Evolutionary conservation across 30 jellyfish, hydroid and myxozoan species (phyloP).

Genomic region (Aurelia aurita complex sp. Pacific): DNA sequence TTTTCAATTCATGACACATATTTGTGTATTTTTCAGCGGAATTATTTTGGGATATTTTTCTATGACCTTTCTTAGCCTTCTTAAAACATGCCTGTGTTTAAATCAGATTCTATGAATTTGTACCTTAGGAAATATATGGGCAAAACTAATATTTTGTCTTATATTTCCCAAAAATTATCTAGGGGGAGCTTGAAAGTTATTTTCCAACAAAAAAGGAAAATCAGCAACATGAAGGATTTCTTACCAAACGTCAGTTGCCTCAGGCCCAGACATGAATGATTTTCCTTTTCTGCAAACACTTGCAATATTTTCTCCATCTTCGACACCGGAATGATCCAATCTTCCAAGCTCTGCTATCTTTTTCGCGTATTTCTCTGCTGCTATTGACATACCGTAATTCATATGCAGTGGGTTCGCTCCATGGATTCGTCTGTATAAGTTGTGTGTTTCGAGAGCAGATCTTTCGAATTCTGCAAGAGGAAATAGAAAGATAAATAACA

Average conservation of each 20-base stretch:
- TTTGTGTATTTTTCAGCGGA: no score
- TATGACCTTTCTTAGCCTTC: no score
- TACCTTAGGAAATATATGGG: no score
- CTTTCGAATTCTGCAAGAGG: slow-evolving; percentile 65
- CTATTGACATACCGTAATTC: slow-evolving; percentile 78
- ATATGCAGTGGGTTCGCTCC: slow-evolving; percentile 61
- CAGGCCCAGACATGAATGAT: slow-evolving; percentile 82
- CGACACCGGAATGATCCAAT: slow-evolving; percentile 89
- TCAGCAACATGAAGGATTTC: neutral
- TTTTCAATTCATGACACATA: no score
- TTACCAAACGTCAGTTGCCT: slow-evolving; percentile 93
- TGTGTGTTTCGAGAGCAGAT: slow-evolving; percentile 86
- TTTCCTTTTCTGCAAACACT: slow-evolving; percentile 84
- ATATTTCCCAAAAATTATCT: no score
- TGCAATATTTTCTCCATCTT: slow-evolving; percentile 98
- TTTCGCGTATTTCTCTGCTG: slow-evolving; percentile 90
- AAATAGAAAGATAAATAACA: neutral
- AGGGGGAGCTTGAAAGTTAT: no score
- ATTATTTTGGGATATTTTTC: no score
- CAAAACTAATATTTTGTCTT: no score
- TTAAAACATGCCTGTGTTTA: no score
- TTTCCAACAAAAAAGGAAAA: no score
- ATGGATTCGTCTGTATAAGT: slow-evolving; percentile 82
- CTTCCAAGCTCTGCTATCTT: slow-evolving; percentile 85
- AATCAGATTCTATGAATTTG: no score